A percentile compares a stretch with the other conserved stretches of the same genome.
Evolutionary conservation across 2,888 invertebrate genomes (phyloP).

Genomic region (Epinotia demarniana): DNA sequence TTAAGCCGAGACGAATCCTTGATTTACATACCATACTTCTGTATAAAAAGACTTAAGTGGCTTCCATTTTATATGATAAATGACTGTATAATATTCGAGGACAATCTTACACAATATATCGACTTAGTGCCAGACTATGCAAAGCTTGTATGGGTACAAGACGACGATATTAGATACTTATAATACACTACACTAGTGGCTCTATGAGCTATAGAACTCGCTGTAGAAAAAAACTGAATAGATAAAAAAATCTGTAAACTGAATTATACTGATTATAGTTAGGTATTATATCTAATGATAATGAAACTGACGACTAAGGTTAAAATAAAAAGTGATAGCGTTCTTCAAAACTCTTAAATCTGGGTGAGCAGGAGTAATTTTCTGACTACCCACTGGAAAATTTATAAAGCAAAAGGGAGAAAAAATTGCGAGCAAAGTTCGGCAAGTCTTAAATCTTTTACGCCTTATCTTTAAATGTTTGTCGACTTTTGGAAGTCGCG

Average conservation of each 20-base stretch:
- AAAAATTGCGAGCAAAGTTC: slow-evolving; percentile 46
- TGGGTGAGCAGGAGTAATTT: neutral
- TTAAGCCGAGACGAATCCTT: neutral
- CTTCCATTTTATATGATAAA: neutral
- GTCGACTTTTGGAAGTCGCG: slow-evolving; percentile 44
- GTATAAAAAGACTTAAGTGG: neutral
- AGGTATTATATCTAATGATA: neutral
- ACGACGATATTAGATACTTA: too few relatives aligned
- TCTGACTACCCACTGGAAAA: slow-evolving; percentile 30
- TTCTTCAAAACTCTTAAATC: neutral
- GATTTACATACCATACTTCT: neutral
- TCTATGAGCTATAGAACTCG: too few relatives aligned
- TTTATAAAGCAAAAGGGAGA: slow-evolving; percentile 32
- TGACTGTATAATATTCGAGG: too few relatives aligned
- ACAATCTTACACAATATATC: too few relatives aligned
- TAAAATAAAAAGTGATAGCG: neutral
- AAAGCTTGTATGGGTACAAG: too few relatives aligned
- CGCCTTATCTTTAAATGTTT: slow-evolving; percentile 55
- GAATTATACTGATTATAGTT: neutral
- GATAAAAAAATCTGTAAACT: too few relatives aligned
- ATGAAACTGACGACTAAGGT: neutral
- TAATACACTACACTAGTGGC: too few relatives aligned
- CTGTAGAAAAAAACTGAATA: too few relatives aligned
- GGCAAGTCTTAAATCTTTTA: slow-evolving; percentile 46
- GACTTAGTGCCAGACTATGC: too few relatives aligned